These are phyloP conservation scores for Nemapogon koenigi DNA, from an alignment of 2,888 invertebrate genomes.

Conservation along the genomic window DNA sequence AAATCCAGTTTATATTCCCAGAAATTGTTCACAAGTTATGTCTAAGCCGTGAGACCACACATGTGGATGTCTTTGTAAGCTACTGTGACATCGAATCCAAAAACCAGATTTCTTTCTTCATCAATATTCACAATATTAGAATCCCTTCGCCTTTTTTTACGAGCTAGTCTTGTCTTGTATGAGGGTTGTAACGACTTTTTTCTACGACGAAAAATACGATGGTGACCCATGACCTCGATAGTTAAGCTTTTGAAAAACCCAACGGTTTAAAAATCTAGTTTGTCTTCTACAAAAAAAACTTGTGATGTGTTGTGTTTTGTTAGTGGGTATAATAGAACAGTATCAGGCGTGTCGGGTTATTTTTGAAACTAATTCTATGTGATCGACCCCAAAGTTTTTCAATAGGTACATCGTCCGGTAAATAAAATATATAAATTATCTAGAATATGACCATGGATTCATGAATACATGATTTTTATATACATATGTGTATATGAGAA, in stretches of 20 bases:
- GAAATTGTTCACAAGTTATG: conserved; percentile 38
- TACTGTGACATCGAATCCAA: conserved; percentile 34
- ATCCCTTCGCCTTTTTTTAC: conserved; percentile 48
- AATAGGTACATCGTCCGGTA: too few relatives aligned
- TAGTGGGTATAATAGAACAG: conserved; percentile 19
- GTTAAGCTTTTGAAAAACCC: conserved; percentile 31
- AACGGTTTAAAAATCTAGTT: conserved; percentile 53
- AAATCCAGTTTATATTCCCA: conserved; percentile 28
- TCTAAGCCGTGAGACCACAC: conserved; percentile 55
- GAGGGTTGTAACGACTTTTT: conserved; percentile 54
- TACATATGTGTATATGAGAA: too few relatives aligned
- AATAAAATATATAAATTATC: too few relatives aligned
- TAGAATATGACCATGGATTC: too few relatives aligned
- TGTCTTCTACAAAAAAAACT: conserved; percentile 46
- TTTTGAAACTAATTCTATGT: conserved; percentile 37
- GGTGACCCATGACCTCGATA: conserved; percentile 49
- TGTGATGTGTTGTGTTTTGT: conserved; percentile 34
- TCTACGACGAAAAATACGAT: conserved; percentile 45
- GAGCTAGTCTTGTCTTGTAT: conserved; percentile 42
- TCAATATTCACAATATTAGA: conserved; percentile 65
- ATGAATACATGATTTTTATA: too few relatives aligned
- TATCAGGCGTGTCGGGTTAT: conserved; percentile 28
- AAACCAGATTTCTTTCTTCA: conserved; percentile 62
- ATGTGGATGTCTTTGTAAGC: conserved; percentile 29
- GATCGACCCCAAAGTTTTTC: too few relatives aligned